Percentiles rank a stretch among this genome's conserved stretches.
These are phyloP conservation scores for Leptinotarsa haldemani DNA, from an alignment of 2,888 invertebrate species.

Conservation along the genomic window DNA sequence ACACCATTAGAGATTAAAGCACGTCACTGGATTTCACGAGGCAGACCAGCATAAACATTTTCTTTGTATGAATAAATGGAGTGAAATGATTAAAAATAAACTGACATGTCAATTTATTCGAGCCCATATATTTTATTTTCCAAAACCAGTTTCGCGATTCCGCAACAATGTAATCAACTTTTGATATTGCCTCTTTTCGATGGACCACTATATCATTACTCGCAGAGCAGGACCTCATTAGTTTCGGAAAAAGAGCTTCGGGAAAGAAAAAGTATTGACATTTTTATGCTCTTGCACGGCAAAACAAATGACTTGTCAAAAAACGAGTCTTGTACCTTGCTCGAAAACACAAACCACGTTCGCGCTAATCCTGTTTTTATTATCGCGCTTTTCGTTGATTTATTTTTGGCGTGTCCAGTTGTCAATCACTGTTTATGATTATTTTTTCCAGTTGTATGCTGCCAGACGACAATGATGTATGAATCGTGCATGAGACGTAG, in stretches of 20 bases:
- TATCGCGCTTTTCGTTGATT: slow-evolving; percentile 32
- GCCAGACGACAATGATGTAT: slow-evolving; percentile 6
- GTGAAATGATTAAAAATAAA: slow-evolving; percentile 27
- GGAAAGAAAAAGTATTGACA: slow-evolving; percentile 32
- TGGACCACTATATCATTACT: slow-evolving; percentile 30
- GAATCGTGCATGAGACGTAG: background rate
- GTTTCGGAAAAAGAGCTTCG: slow-evolving; percentile 14
- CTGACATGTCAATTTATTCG: slow-evolving; percentile 37
- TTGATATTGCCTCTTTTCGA: slow-evolving; percentile 25
- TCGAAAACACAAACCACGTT: slow-evolving; percentile 33
- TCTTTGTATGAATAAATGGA: slow-evolving; percentile 24
- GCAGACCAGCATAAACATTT: background rate
- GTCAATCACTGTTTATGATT: slow-evolving; percentile 31
- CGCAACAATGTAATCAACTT: slow-evolving; percentile 26
- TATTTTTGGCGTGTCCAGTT: slow-evolving; percentile 28
- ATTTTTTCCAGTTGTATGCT: slow-evolving; percentile 7
- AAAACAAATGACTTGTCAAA: slow-evolving; percentile 47
- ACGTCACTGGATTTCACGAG: background rate
- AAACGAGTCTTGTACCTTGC: slow-evolving; percentile 40
- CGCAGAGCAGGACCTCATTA: slow-evolving; percentile 27
- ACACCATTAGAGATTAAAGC: background rate
- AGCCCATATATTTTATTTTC: slow-evolving; percentile 24
- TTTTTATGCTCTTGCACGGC: slow-evolving; percentile 35
- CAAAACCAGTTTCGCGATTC: slow-evolving; percentile 11
- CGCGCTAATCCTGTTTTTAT: slow-evolving; percentile 32